Base-by-base conservation (phyloP, 37 sponge, comb jelly and placozoan genomes). In the Petrosia ficiformis region DNA sequence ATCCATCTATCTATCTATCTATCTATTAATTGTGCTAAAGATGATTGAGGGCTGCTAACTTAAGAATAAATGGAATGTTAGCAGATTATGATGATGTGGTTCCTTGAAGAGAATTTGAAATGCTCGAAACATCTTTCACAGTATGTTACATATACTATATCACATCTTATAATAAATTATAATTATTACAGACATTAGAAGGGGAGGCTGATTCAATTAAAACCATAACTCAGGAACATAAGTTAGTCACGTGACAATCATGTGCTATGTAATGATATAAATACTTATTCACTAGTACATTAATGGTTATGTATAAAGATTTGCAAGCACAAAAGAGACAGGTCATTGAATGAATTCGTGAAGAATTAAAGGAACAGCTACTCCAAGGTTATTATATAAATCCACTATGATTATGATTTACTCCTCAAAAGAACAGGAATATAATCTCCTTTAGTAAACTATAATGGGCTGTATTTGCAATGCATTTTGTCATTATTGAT, bases 61-160 rank as follows among this genome's bases (percentile, higher is more conserved):
- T 74, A 29, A 44, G 80, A 14, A 82, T 96, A 34, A 93, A 83
- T 42, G 73, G 72, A 48, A 87, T 92, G 71, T 67, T 95, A 29
- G 99, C 99, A 36, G 95, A 97, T 67, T 97, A 97, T 70, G 92
- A 92, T 24, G 99, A 97, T 60, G 99, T 97, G 28, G 90, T 97
- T 1, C 99, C 99, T 19, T 63, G 95, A 19, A 88, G 87, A 66
- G 99, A 97, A 40, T 90, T 74, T 74, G 95, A 94, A 59, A 68
- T 68, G 72, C 33, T 93, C 31, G 88, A 93, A 60, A 44, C 73
- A 4, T 77, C 87, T 1, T 79, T 72, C 57, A 76, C 61, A 75
- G 90, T 85, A 24, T 65, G 59, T 0, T 8, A 41, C 11, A 16
- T 8, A 39, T 28, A 44, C 34, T 71, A n/a, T 32, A 14, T n/a